Evolutionary conservation across 2,888 invertebrate genomes (phyloP), one percentile per base, ranked within the genome.

Genomic region (Microctonus brassicae): DNA sequence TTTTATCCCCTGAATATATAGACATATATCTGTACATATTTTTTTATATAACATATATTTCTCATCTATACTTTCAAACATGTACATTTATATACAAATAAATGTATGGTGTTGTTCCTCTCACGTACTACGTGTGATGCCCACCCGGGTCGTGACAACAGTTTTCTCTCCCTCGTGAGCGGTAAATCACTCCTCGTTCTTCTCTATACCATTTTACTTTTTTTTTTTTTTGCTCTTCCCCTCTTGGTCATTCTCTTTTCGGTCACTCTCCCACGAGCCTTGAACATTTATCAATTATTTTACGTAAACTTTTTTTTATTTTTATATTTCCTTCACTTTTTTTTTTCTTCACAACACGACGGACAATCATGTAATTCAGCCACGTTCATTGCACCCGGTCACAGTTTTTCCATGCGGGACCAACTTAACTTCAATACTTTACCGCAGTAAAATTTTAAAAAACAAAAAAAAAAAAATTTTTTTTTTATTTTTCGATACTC

Each of bases 271-370:
- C 76, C 73, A 74, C 76, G 76, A 74, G 75, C 76, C 70, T 60
- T 73, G 77, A 76, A 82, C 82, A 82, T 83, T 82, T 83, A 83
- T 83, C 83, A 83, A 82, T 83, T 82, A 82, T 83, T 82, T 82
- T 79, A 73, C 80, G 76, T 78, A 79, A 80, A 81, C 79, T 81
- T 83, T 82, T 80, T n/a, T n/a, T n/a, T n/a, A n/a, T n/a, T n/a
- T n/a, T n/a, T n/a, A n/a, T n/a, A n/a, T n/a, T n/a, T n/a, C n/a
- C n/a, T n/a, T n/a, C n/a, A n/a, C n/a, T n/a, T n/a, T n/a, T n/a
- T n/a, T n/a, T n/a, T n/a, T n/a, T n/a, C n/a, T 78, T 69, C 75
- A 76, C 75, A 75, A 80, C 81, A 80, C 79, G 79, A 79, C 76
- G 76, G 78, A 78, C 80, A 80, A 82, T 83, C 81, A 76, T 82